Percentiles rank a stretch among this genome's conserved stretches.
Conservation (phyloP, 2,888 invertebrate species). For the Iphiclides podalirius region DNA sequence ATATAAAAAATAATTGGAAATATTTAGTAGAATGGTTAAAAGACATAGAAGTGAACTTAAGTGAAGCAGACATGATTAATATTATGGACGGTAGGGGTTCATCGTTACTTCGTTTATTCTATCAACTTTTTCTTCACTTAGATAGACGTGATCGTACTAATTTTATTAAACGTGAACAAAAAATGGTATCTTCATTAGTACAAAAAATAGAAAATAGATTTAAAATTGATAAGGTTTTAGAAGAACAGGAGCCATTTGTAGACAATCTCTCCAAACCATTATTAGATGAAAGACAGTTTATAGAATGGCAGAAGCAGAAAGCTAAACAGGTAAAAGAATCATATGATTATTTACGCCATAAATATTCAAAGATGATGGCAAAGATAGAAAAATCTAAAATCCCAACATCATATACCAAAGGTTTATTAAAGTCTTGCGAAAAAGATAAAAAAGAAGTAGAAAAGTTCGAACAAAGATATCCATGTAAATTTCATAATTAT, state of each 20-base stretch:
- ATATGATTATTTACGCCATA: slow-evolving; percentile 60
- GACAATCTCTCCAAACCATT: slow-evolving; percentile 68
- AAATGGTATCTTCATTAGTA: slow-evolving; percentile 61
- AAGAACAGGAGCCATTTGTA: slow-evolving; percentile 50
- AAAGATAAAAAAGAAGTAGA: slow-evolving; percentile 59
- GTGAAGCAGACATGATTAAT: slow-evolving; percentile 61
- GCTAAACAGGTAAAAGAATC: slow-evolving; percentile 62
- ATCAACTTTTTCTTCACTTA: slow-evolving; percentile 80
- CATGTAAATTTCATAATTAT: slow-evolving; percentile 58
- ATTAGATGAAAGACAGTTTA: slow-evolving; percentile 66
- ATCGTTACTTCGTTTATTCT: slow-evolving; percentile 78
- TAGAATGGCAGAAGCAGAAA: slow-evolving; percentile 81
- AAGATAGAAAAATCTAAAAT: slow-evolving; percentile 52
- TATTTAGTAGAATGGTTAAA: slow-evolving; percentile 75
- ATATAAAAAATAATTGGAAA: slow-evolving; percentile 74
- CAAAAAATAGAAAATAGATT: slow-evolving; percentile 63
- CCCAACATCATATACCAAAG: slow-evolving; percentile 34
- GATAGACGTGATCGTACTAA: slow-evolving; percentile 79
- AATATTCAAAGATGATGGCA: slow-evolving; percentile 57
- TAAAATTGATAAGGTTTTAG: slow-evolving; percentile 51
- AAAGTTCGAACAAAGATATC: slow-evolving; percentile 50
- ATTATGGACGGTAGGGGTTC: slow-evolving; percentile 74
- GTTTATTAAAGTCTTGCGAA: slow-evolving; percentile 32
- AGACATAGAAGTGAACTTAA: slow-evolving; percentile 66
- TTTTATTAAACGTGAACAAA: slow-evolving; percentile 72